Base-by-base conservation (phyloP, 1,140 invertebrate species). In the Drosophila varians region DNA sequence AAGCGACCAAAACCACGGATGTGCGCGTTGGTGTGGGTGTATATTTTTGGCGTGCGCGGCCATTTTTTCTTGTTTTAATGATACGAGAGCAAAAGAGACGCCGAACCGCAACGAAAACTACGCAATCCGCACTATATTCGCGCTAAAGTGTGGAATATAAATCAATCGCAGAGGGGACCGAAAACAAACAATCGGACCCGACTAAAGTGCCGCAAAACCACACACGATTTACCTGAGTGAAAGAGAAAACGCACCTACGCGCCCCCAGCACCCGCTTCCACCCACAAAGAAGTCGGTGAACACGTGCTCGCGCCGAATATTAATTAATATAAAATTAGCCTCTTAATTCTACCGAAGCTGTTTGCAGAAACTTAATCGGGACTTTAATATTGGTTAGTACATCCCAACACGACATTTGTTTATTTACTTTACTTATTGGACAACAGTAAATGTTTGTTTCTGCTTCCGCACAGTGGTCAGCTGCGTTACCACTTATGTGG, bases 31-130 rank as follows among this genome's bases (percentile, higher is more conserved):
- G 77, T 77, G 54, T 74, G 55, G 58, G 71, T 86, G 53, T 78
- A 58, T 86, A 87, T 87, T 84, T 84, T 86, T 84, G 82, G 80
- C 82, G 80, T 87, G 80, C 80, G 80, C 80, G 80, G 80, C 80
- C 80, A 86, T 84, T 84, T 86, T 78, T 86, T 84, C 69, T 80
- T 78, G 56, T 73, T 73, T 42, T 57, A 58, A 66, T 31, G 3
- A 54, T 72, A 4, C 47, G 42, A 58, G 60, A 55, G 36, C 56
- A 62, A 87, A 87, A 80, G 72, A 87, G 58, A 86, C 40, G 60
- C 55, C 40, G 23, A 74, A 62, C 57, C 52, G 31, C 47, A 72
- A 75, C 74, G 31, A 58, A 53, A 48, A 61, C 43, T 72, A 52
- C 47, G 40, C 49, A 72, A 53, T 53, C 42, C 60, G 40, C 65